These are phyloP conservation scores for Noturus placidus DNA, from an alignment of 2,113 vertebrate genomes.

Conservation along the genomic window DNA sequence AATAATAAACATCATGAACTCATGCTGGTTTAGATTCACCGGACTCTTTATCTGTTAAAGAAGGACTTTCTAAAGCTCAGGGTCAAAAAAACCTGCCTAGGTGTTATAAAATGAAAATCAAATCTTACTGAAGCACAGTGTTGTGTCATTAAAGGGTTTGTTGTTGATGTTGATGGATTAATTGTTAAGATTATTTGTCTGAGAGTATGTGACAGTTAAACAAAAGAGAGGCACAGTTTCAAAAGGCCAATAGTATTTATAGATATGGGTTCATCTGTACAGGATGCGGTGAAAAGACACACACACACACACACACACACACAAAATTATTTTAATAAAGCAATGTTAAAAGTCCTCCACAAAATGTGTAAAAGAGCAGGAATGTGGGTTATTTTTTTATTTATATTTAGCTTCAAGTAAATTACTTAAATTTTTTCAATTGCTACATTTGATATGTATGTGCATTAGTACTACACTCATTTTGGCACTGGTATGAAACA, in stretches of 20 bases:
- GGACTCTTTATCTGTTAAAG: conserved; percentile 23
- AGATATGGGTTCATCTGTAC: neutral
- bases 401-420: conserved; percentile 33
- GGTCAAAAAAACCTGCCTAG: conserved; percentile 2
- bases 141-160: conserved; percentile 19
- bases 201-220: conserved; percentile 47
- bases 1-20: neutral
- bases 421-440: conserved; percentile 25
- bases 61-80: neutral
- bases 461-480: conserved; percentile 49
- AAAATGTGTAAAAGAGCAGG: conserved; percentile 49
- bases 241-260: conserved; percentile 73
- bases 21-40: neutral
- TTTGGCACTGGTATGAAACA: conserved; percentile 12
- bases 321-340: neutral
- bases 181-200: neutral
- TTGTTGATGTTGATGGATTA: neutral
- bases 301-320: neutral
- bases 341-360: conserved; percentile 23
- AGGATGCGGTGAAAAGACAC: conserved; percentile 6
- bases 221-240: conserved; percentile 73
- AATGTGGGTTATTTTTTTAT: neutral
- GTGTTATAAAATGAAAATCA: conserved; percentile 8
- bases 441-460: conserved; percentile 43
- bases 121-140: conserved; percentile 22